Evolutionary conservation across 2,797 vertebrate species (phyloP).

Genomic region (Peromyscus eremicus): DNA sequence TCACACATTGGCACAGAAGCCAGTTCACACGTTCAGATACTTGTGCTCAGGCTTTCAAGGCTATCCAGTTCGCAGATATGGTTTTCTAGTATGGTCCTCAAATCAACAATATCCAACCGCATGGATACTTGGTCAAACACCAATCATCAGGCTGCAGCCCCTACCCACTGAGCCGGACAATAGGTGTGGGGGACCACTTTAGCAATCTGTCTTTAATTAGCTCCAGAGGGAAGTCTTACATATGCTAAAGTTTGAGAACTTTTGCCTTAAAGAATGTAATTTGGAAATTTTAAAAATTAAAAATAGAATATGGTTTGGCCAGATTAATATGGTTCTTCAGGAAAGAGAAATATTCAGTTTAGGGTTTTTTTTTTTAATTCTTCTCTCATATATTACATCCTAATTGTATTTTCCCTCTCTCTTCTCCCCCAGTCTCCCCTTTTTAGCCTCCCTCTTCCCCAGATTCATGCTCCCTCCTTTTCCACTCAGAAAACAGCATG

Average conservation of each 20-base stretch:
- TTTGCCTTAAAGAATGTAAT: background rate
- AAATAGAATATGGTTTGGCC: background rate
- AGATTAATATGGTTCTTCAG: background rate
- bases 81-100: background rate
- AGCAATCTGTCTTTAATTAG: background rate
- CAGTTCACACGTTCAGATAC: background rate
- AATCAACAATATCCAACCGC: background rate
- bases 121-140: background rate
- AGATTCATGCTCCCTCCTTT: background rate
- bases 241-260: slow-evolving; percentile 20
- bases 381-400: background rate
- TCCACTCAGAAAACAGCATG: background rate
- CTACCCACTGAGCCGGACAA: background rate
- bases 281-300: background rate
- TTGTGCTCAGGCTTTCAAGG: background rate
- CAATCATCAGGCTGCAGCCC: background rate
- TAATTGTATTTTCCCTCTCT: background rate
- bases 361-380: background rate
- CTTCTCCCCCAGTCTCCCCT: background rate
- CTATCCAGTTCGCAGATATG: background rate
- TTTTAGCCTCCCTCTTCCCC: no score
- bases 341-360: background rate
- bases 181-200: no score
- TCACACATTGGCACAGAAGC: background rate
- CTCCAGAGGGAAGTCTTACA: background rate